Conservation (phyloP, 2,797 vertebrate genomes). For the Myiotriccus ornatus region DNA sequence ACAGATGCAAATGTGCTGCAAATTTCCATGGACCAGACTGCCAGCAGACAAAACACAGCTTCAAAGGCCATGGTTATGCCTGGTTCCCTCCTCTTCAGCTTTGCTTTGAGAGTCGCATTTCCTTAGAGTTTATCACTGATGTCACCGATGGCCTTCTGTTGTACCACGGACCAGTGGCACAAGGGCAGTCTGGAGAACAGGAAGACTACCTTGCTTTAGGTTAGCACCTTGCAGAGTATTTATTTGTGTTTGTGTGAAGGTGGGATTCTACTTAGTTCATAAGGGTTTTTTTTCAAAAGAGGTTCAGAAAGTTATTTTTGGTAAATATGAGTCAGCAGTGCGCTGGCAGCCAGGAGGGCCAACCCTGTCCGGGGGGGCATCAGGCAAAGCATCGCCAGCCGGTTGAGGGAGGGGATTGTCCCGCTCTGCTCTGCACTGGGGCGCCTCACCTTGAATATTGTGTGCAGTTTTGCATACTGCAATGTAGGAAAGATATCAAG, state of each 20-base stretch:
- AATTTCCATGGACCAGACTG: constrained; percentile 88
- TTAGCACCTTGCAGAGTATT: constrained; percentile 53
- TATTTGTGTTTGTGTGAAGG: not conserved
- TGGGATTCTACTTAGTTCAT: not conserved
- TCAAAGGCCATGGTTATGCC: constrained; percentile 84
- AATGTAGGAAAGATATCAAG: not conserved
- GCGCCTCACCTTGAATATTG: not conserved
- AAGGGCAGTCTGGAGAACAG: constrained; percentile 63
- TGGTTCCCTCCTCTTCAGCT: constrained; percentile 87
- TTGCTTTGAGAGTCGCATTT: constrained; percentile 86
- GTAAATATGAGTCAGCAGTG: not conserved
- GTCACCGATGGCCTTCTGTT: constrained; percentile 82
- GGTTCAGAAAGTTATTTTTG: not conserved
- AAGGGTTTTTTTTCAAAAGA: accelerated
- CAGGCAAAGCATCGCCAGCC: not conserved
- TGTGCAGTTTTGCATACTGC: not conserved
- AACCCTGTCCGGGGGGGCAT: not conserved
- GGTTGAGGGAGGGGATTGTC: not conserved
- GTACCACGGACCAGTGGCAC: constrained; percentile 81
- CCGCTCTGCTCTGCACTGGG: not conserved
- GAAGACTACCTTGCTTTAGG: constrained; percentile 87
- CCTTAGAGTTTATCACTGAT: constrained; percentile 87
- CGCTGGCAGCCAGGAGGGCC: not conserved
- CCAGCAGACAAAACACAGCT: constrained; percentile 88
- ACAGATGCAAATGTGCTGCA: constrained; percentile 83